These are phyloP conservation scores for Entomobrya proxima DNA, from an alignment of 2,888 invertebrate species.

Conservation along the genomic window DNA sequence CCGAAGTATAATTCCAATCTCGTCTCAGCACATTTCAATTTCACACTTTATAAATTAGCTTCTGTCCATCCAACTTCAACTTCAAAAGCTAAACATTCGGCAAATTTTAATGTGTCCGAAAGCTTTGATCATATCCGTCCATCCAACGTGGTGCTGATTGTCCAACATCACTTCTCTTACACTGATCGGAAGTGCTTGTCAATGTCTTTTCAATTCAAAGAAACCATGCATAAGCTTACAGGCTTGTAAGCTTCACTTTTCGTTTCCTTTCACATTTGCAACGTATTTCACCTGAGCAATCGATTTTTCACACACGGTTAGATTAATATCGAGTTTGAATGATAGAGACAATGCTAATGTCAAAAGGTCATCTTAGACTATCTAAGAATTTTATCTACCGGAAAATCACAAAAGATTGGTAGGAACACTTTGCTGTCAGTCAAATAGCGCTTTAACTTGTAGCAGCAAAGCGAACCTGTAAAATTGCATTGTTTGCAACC, in stretches of 20 bases:
- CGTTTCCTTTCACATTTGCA: too few relatives aligned
- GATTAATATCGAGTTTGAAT: neutral
- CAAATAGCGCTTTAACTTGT: neutral
- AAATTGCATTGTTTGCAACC: too few relatives aligned
- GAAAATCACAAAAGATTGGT: neutral
- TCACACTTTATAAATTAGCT: constrained; percentile 61
- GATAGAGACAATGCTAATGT: neutral
- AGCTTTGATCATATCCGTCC: neutral
- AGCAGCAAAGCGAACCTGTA: neutral
- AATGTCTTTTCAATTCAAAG: too few relatives aligned
- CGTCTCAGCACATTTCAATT: constrained; percentile 42
- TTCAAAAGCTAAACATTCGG: neutral
- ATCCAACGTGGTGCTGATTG: neutral
- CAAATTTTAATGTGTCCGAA: constrained; percentile 12
- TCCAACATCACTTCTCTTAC: neutral
- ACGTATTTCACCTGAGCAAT: too few relatives aligned
- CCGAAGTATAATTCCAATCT: constrained; percentile 42
- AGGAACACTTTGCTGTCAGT: neutral
- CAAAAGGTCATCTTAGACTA: neutral
- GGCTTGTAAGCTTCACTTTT: too few relatives aligned
- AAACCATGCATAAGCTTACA: too few relatives aligned
- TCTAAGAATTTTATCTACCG: neutral
- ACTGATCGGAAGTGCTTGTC: neutral
- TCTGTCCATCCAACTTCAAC: constrained; percentile 37
- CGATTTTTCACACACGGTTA: too few relatives aligned